phyloP scores from a whole-genome alignment of 1,140 invertebrate genomes.

The Delia radicum region DNA sequence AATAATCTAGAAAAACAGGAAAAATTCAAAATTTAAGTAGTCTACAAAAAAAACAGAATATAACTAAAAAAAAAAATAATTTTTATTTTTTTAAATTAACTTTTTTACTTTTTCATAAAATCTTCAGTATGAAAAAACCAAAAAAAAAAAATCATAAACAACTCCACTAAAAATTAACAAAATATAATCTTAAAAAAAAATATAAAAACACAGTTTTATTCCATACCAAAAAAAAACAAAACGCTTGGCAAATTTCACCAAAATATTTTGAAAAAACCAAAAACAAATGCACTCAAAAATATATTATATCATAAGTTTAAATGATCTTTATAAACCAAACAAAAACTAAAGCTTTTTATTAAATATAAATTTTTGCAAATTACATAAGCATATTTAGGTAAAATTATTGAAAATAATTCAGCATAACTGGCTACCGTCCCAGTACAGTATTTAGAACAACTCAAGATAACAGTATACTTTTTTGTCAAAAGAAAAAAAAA shows the following conservation, averaged over 20 bases:
- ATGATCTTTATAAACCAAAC: too few species aligned
- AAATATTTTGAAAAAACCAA: neutral
- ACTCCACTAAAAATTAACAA: neutral
- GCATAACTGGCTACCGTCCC: slow-evolving; percentile 18
- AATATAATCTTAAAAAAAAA: neutral
- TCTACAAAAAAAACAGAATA: neutral
- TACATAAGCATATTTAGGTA: neutral
- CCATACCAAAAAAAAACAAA: neutral
- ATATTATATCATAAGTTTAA: too few species aligned
- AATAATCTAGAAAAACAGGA: neutral
- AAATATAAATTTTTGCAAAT: neutral
- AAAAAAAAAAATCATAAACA: slow-evolving; percentile 6
- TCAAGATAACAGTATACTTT: neutral
- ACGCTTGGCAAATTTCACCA: neutral
- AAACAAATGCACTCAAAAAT: too few species aligned
- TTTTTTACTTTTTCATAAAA: slow-evolving; percentile 30
- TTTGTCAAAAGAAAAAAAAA: neutral
- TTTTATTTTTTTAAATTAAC: slow-evolving; percentile 4
- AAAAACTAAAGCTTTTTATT: slow-evolving; percentile 12
- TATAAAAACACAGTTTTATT: neutral
- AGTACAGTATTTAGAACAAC: slow-evolving; percentile 22
- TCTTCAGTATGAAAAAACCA: neutral
- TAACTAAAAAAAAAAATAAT: neutral
- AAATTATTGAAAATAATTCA: neutral
- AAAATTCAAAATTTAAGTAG: neutral